Percentiles rank a stretch among this genome's conserved stretches.
Evolutionary conservation across 1,140 invertebrate species (phyloP).

Genomic region (Cheumatopsyche charites): DNA sequence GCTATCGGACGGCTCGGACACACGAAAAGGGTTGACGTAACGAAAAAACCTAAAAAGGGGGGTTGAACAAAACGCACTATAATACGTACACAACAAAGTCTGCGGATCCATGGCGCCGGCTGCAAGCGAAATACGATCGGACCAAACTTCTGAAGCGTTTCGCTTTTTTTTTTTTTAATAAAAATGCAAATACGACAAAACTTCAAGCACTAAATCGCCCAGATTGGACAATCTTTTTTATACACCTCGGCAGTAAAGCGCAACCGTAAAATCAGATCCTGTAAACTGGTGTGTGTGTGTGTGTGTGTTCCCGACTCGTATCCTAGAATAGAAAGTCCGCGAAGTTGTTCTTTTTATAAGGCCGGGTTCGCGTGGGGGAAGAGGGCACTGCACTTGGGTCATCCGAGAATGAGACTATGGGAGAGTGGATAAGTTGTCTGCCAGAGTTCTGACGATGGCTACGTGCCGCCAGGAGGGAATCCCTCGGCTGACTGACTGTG

Average conservation of each 20-base stretch:
- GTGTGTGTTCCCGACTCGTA: no score
- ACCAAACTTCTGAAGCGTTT: not conserved
- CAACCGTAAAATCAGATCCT: slow-evolving; percentile 2
- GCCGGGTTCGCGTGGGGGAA: no score
- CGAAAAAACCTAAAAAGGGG: not conserved
- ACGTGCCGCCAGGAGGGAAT: slow-evolving; percentile 7
- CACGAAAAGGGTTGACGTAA: not conserved
- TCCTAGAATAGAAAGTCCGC: no score
- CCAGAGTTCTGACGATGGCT: not conserved
- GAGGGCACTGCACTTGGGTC: not conserved
- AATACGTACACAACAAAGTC: slow-evolving; percentile 5
- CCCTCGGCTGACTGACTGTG: slow-evolving; percentile 23
- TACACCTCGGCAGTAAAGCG: not conserved
- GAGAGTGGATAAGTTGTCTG: not conserved
- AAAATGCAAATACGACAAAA: slow-evolving; percentile 16
- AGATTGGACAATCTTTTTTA: not conserved
- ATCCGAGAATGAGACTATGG: not conserved
- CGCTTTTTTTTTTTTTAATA: slow-evolving; percentile 14
- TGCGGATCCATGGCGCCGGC: slow-evolving; percentile 19
- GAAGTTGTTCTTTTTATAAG: no score
- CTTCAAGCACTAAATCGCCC: not conserved
- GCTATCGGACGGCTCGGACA: no score
- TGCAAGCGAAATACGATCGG: not conserved
- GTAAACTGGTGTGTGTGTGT: no score
- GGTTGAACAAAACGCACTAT: not conserved